Evolutionary conservation across 2,888 invertebrate species (phyloP).

Genomic region (Nomada fabriciana): DNA sequence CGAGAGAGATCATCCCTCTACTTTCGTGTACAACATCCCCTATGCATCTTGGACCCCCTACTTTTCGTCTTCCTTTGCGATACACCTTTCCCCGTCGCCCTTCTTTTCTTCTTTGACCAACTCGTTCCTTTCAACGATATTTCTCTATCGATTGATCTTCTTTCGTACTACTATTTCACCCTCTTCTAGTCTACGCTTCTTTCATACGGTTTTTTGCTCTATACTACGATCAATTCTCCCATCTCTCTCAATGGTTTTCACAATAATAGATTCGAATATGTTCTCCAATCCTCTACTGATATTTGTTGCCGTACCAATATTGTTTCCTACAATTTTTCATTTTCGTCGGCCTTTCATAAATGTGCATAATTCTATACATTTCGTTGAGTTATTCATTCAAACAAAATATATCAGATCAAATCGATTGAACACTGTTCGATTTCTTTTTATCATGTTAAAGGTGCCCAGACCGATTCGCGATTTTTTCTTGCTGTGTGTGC

Average conservation of each 20-base stretch:
- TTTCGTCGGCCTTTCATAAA: too few species aligned
- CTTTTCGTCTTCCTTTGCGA: conserved; percentile 32
- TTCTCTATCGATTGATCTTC: conserved; percentile 83
- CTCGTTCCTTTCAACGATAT: conserved; percentile 79
- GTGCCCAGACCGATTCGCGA: too few species aligned
- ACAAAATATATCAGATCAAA: too few species aligned
- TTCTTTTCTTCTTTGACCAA: conserved; percentile 64
- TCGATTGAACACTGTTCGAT: too few species aligned
- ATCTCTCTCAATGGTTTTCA: background rate
- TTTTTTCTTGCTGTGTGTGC: conserved; percentile 24
- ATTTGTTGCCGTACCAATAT: background rate
- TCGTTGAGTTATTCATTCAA: too few species aligned
- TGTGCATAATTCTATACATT: too few species aligned
- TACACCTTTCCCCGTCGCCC: conserved; percentile 37
- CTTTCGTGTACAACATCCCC: conserved; percentile 71
- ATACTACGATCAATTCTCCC: conserved; percentile 47
- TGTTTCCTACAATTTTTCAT: background rate
- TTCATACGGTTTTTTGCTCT: conserved; percentile 47
- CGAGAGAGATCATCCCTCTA: conserved; percentile 23
- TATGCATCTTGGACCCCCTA: conserved; percentile 54
- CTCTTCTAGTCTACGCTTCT: conserved; percentile 54
- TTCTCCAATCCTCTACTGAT: background rate
- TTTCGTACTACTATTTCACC: conserved; percentile 52
- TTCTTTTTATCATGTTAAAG: too few species aligned
- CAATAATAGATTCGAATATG: background rate